These are phyloP conservation scores for Parotia lawesii DNA, from an alignment of 2,113 vertebrate species.

Conservation along the genomic window DNA sequence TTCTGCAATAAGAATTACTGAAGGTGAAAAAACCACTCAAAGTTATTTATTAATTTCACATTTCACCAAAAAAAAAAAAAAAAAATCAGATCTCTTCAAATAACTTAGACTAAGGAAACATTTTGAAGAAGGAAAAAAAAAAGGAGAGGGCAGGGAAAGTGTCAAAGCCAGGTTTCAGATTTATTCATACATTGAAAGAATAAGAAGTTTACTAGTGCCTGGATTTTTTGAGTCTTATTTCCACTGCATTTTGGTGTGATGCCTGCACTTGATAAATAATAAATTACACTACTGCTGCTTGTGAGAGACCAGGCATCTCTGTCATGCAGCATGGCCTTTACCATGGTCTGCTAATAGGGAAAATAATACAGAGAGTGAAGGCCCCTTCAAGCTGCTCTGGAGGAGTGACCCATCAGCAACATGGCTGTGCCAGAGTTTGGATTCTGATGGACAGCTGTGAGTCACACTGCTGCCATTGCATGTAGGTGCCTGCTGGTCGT, in stretches of 20 bases:
- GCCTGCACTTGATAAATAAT: background rate
- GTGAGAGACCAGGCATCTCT: background rate
- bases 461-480: background rate
- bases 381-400: background rate
- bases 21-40: background rate
- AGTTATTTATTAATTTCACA: background rate
- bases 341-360: background rate
- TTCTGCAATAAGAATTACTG: background rate
- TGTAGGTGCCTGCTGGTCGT: background rate
- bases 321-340: background rate
- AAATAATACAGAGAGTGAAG: background rate
- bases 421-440: background rate
- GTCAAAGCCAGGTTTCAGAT: background rate
- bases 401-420: background rate
- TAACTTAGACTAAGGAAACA: background rate
- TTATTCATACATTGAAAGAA: background rate
- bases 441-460: background rate
- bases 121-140: background rate
- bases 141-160: fast-evolving
- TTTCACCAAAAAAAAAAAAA: background rate
- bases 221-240: background rate
- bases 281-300: background rate
- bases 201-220: background rate
- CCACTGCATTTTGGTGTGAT: background rate
- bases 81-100: background rate